Evolutionary conservation across 1,140 invertebrate species (phyloP), one percentile per base, ranked within the genome.

Genomic region (Oreohelix idahoensis): DNA sequence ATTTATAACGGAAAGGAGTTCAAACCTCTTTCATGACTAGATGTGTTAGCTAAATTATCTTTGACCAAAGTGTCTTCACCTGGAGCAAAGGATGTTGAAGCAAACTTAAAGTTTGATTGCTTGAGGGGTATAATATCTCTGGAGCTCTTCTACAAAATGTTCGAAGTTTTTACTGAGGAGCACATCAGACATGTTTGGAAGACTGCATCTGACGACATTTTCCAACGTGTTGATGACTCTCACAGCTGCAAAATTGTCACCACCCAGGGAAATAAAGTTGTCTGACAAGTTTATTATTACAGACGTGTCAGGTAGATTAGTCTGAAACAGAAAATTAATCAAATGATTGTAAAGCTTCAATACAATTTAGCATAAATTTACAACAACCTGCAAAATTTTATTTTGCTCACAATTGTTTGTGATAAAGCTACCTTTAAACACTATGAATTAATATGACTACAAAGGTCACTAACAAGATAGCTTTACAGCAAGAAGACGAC

Each of bases 241-340:
- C 26, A 93, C 86, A 49, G 93, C 93, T 76, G 84, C 83, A 11
- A 94, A 82, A 39, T 93, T 94, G 87, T 93, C 88, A 10, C 93
- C 93, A 74, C 94, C 93, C 81, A 66, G 79, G 0, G 83, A 35
- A 10, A 93, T 84, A 93, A 92, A 94, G 69, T 88, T 89, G 42
- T 85, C 84, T 53, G 35, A 17, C 23, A 36, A 36, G 1, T 79
- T 35, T 2, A 85, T 78, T 20, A 32, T 15, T 11, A 63, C 63
- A 29, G n/a, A 29, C 32, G 20, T 0, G 35, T 70, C 29, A 42
- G 66, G 42, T 26, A 81, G 69, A 35, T 23, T n/a, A 26, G 58
- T 36, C 84, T 85, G 83, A 4, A 45, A 45, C n/a, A 45, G 42
- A 45, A 45, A 8, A 71, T 35, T 8, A 32, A n/a, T n/a, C 11